phyloP scores from a whole-genome alignment of 2,113 vertebrate species.

The Oryzias melastigma region DNA sequence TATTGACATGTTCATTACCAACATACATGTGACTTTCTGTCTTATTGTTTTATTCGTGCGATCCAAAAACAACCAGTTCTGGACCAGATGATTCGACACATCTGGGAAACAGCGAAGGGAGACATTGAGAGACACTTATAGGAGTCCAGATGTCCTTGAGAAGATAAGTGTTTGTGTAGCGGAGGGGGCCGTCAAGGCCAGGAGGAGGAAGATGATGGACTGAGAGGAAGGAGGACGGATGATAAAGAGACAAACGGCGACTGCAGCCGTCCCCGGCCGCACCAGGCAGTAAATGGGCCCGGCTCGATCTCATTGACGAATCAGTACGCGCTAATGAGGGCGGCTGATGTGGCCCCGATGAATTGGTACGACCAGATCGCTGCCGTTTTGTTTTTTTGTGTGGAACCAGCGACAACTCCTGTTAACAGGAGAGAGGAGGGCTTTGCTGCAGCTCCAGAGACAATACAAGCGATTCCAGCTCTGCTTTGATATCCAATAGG shows the following conservation, averaged over 20 bases:
- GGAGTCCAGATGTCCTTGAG: slow-evolving; percentile 67
- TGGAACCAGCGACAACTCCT: slow-evolving; percentile 34
- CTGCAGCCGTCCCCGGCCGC: slow-evolving; percentile 24
- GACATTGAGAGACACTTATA: slow-evolving; percentile 33
- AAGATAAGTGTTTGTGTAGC: slow-evolving; percentile 37
- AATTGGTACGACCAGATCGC: slow-evolving; percentile 9
- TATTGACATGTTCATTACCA: neutral
- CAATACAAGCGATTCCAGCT: slow-evolving; percentile 59
- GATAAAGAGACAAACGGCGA: slow-evolving; percentile 24
- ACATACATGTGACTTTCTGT: neutral
- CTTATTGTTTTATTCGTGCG: too few relatives aligned
- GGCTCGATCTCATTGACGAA: slow-evolving; percentile 63
- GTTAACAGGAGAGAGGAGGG: slow-evolving; percentile 50
- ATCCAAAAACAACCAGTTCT: slow-evolving; percentile 18
- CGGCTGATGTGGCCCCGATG: slow-evolving; percentile 50
- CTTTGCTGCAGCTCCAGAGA: slow-evolving; percentile 49
- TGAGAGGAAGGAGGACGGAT: slow-evolving; percentile 7
- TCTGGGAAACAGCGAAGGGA: slow-evolving; percentile 28
- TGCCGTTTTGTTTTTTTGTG: neutral
- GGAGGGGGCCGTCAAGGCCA: slow-evolving; percentile 10
- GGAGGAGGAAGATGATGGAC: slow-evolving; percentile 18
- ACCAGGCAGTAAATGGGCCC: slow-evolving; percentile 60
- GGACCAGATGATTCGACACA: slow-evolving; percentile 51
- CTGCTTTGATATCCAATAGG: slow-evolving; percentile 63
- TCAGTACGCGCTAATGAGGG: slow-evolving; percentile 66